Conservation (phyloP, 2,113 vertebrate genomes). For the Deroptyus accipitrinus region DNA sequence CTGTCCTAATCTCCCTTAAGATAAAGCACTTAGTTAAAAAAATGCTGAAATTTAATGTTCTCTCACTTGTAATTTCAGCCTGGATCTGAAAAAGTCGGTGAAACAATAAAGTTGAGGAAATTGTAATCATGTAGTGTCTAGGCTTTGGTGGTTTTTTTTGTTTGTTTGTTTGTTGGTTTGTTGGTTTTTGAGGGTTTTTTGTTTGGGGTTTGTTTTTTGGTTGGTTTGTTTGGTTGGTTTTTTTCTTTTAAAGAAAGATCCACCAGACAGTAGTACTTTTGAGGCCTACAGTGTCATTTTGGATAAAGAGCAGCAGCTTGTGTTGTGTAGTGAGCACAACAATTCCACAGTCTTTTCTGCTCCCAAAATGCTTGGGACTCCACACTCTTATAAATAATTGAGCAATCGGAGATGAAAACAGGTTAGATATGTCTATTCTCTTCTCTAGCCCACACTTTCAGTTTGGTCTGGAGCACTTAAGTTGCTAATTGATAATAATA, state of each 20-base stretch:
- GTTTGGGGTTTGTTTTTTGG: too few species aligned
- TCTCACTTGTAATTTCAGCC: neutral
- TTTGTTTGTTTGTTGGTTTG: neutral
- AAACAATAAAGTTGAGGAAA: neutral
- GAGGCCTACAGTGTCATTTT: neutral
- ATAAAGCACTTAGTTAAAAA: neutral
- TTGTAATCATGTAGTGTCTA: neutral
- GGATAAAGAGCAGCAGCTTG: neutral
- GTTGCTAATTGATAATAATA: neutral
- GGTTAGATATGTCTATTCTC: neutral
- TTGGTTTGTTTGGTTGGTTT: neutral
- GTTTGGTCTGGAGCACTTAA: neutral
- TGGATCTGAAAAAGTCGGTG: neutral
- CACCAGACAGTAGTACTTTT: neutral
- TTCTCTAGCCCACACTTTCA: neutral
- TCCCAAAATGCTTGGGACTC: neutral
- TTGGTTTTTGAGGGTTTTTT: too few species aligned
- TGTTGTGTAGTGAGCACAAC: neutral
- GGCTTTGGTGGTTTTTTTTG: neutral
- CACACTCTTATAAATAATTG: neutral
- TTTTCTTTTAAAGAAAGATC: neutral
- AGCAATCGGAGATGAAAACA: neutral
- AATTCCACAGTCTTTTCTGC: accelerated
- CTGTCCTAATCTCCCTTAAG: neutral
- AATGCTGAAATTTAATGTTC: neutral